Conservation (phyloP, 2,888 invertebrate species). For the Chelonus formosanus region DNA sequence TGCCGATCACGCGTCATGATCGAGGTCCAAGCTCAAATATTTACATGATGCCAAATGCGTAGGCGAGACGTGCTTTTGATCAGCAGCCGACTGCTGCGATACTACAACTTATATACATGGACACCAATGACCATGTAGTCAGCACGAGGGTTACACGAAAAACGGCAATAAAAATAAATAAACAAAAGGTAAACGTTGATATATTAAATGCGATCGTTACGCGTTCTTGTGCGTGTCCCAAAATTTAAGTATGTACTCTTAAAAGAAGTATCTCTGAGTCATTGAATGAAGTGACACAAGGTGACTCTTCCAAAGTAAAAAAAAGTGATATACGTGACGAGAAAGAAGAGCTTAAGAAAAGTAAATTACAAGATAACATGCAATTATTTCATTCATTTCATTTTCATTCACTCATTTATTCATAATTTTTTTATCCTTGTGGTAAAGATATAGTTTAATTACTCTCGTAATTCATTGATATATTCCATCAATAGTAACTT, state of each 20-base stretch:
- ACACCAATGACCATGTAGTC: constrained; percentile 3
- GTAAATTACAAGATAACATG: constrained; percentile 1
- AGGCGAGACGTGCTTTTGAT: constrained; percentile 65
- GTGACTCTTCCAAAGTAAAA: not conserved
- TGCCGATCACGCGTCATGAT: constrained; percentile 45
- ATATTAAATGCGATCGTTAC: constrained; percentile 14
- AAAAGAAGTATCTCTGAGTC: constrained; percentile 8
- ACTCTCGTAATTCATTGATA: not conserved
- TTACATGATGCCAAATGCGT: constrained; percentile 58
- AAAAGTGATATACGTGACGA: constrained; percentile 18
- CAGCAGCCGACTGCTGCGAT: constrained; percentile 54
- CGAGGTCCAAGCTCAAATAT: constrained; percentile 29
- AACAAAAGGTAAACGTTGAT: constrained; percentile 10
- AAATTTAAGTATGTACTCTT: constrained; percentile 16
- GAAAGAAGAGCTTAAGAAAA: constrained; percentile 1
- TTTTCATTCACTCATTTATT: not conserved
- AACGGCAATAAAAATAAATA: constrained; percentile 14
- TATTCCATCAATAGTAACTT: not conserved
- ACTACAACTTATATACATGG: constrained; percentile 15
- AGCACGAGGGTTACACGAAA: constrained; percentile 3
- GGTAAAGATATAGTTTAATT: constrained; percentile 24
- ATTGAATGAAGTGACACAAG: constrained; percentile 19
- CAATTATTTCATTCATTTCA: not conserved
- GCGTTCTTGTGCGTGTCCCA: constrained; percentile 18
- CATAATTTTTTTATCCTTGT: not conserved